Conservation (phyloP, 1,140 invertebrate genomes). For the Aethina tumida region DNA sequence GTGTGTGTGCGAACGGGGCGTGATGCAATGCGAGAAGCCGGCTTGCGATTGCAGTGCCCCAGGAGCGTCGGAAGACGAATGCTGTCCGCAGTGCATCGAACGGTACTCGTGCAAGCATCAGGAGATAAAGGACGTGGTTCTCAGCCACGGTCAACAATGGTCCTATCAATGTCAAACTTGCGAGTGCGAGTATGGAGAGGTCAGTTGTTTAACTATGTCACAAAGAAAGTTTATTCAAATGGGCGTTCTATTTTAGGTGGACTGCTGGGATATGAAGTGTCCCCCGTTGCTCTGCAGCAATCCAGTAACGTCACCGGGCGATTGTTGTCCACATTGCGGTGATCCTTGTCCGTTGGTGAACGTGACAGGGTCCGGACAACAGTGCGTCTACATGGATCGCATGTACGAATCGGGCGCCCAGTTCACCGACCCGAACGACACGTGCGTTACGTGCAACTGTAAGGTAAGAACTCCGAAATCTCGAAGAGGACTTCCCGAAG, state of each 20-base stretch:
- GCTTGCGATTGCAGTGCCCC: constrained; percentile 50
- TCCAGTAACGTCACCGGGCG: constrained; percentile 49
- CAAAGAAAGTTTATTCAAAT: too few species aligned
- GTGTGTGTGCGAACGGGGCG: constrained; percentile 52
- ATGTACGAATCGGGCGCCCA: constrained; percentile 47
- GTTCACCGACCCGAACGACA: constrained; percentile 51
- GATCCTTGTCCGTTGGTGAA: constrained; percentile 42
- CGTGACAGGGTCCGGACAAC: constrained; percentile 32
- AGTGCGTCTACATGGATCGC: constrained; percentile 48
- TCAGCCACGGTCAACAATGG: constrained; percentile 74
- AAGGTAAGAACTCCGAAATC: too few species aligned
- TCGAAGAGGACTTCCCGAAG: background rate
- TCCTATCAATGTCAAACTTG: constrained; percentile 84
- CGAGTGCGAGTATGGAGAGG: constrained; percentile 78
- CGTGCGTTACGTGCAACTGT: constrained; percentile 66
- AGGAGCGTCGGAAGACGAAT: constrained; percentile 47
- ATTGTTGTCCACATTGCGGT: constrained; percentile 64
- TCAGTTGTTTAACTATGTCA: constrained; percentile 81
- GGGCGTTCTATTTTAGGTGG: too few species aligned
- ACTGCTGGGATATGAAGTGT: constrained; percentile 72
- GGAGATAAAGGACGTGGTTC: constrained; percentile 61
- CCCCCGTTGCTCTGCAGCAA: constrained; percentile 59
- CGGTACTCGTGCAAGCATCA: constrained; percentile 65
- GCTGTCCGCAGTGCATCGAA: constrained; percentile 70
- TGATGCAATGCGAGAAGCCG: constrained; percentile 49